Evolutionary conservation across 2,113 vertebrate genomes (phyloP), one percentile per base, ranked within the genome.

Genomic region (Dendropsophus ebraccatus): DNA sequence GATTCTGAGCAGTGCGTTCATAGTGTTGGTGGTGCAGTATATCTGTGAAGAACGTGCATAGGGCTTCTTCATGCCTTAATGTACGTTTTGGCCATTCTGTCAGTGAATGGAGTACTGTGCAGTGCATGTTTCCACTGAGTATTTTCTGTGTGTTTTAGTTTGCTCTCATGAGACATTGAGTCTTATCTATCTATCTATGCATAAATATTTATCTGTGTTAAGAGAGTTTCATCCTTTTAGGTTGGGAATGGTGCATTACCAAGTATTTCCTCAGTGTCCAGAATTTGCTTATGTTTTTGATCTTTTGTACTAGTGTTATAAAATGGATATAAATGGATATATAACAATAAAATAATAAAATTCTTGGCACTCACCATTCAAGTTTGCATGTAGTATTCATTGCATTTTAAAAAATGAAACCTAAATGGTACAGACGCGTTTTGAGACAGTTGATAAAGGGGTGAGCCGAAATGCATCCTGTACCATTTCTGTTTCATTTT

Each of bases 31-130:
- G 16, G 32, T 60, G 32, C 77, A 45, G 54, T 80, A n/a, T 62
- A 21, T 80, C 14, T 6, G 7, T 16, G 10, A n/a, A 41, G 32
- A 45, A 80, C 58, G 52, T 80, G 54, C 35, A 58, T 60, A 37
- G 25, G 49, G 74, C 32, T 80, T 45, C 58, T 62, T 17, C 23
- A 80, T 80, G 77, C 32, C n/a, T 62, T 62, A 16, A 81, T 65
- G 52, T 35, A 58, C 30, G 52, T 37, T n/a, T 23, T 56, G 52
- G 37, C 56, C 54, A 80, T 80, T 80, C 56, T 47, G 37, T 81
- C 78, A 80, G 47, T 28, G 45, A 75, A 75, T 75, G 73, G 35
- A 72, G 35, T 50, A 14, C 23, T 50, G 73, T 49, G n/a, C 72
- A 25, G 17, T 45, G 73, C 49, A 77, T 77, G 47, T 69, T 17